Conservation (phyloP, 2,797 vertebrate genomes). For the Eulemur mongoz region DNA sequence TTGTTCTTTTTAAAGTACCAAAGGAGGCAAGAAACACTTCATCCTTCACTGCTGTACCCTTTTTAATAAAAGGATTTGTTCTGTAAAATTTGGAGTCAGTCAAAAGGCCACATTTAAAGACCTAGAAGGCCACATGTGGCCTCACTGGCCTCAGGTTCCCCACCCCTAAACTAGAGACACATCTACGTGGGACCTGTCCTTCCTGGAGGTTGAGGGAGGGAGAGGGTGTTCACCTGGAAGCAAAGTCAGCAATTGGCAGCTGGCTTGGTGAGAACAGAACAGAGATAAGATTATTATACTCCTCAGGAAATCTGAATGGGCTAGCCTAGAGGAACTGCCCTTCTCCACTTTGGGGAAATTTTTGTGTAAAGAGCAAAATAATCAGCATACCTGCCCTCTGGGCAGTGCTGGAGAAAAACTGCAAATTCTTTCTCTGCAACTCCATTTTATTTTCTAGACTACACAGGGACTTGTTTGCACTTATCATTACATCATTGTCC, state of each 20-base stretch:
- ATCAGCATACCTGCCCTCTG: neutral
- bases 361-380: conserved; percentile 30
- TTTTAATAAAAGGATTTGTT: neutral
- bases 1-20: neutral
- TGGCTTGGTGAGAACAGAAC: neutral
- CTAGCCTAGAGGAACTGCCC: neutral
- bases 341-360: neutral
- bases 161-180: neutral
- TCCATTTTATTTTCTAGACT: neutral
- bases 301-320: neutral
- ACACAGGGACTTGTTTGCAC: neutral
- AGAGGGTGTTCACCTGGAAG: neutral
- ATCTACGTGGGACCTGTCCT: neutral
- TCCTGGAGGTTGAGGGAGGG: neutral
- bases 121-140: neutral
- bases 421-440: neutral
- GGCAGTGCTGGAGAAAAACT: neutral
- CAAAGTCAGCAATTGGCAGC: neutral
- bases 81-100: neutral
- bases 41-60: neutral
- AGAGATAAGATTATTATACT: neutral
- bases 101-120: neutral
- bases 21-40: neutral
- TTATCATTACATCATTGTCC: conserved; percentile 45
- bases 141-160: neutral